Percentiles rank a stretch among this genome's conserved stretches.
Evolutionary conservation across 1,140 invertebrate species (phyloP).

Genomic region (Musca vetustissima): DNA sequence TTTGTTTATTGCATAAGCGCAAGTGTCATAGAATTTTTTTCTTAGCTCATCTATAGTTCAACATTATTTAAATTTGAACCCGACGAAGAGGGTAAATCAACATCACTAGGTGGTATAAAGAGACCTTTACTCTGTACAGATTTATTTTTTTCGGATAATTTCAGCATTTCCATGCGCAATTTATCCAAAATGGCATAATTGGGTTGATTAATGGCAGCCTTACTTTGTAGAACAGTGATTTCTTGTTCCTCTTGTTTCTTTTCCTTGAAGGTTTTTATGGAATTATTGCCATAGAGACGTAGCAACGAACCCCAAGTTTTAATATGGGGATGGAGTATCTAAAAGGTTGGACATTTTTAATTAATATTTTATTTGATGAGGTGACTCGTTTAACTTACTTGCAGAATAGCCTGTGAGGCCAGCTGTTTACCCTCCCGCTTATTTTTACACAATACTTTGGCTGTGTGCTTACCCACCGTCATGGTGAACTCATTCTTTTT

Average conservation of each 20-base stretch:
- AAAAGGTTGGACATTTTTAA: neutral
- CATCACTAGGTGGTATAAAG: conserved; percentile 65
- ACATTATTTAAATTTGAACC: conserved; percentile 72
- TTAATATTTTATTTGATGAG: neutral
- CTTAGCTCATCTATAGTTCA: conserved; percentile 39
- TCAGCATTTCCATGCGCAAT: conserved; percentile 84
- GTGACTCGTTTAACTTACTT: conserved; percentile 56
- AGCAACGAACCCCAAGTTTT: conserved; percentile 93
- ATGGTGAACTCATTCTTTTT: conserved; percentile 94
- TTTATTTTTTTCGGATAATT: conserved; percentile 68
- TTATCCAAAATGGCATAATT: conserved; percentile 93
- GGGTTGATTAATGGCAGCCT: conserved; percentile 87
- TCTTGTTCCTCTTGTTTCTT: conserved; percentile 94
- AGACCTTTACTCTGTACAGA: conserved; percentile 74
- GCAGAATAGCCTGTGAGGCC: conserved; percentile 92
- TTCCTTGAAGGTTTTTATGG: conserved; percentile 89
- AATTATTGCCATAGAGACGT: conserved; percentile 88
- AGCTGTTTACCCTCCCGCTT: conserved; percentile 97
- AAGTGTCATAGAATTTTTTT: too few species aligned
- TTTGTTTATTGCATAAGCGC: too few species aligned
- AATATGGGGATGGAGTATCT: conserved; percentile 88
- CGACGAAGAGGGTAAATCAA: conserved; percentile 69
- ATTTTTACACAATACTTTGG: conserved; percentile 88
- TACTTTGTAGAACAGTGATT: conserved; percentile 87
- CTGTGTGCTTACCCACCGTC: conserved; percentile 89